Base-by-base conservation (phyloP, 2,888 invertebrate genomes). In the Campoplex capitator region DNA sequence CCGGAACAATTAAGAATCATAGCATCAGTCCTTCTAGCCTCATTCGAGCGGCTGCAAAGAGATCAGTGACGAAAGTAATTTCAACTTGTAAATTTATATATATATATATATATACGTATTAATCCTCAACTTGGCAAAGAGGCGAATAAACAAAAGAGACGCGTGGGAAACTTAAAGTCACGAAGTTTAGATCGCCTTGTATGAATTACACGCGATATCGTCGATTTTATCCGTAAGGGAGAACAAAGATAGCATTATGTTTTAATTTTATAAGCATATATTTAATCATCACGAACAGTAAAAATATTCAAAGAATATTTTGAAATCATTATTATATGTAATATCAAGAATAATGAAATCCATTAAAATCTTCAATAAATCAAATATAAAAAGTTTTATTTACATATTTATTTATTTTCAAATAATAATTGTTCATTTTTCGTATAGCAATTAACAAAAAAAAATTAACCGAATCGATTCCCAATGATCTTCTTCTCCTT, bases 101-200 rank as follows among this genome's bases (percentile, higher is more conserved):
- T 38, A 65, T 48, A 54, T 9, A 54, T 38, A 6, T 38, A 38
- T 38, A 38, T 38, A 77, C 23, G 23, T 23, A 23, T 23, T 68
- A 54, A 16, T 32, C 32, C 62, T 62, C 16, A 32, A 70, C 79
- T 51, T 54, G 32, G 18, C 68, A 18, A 65, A 65, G 51, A 48
- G 48, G 51, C 28, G 16, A 71, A 51, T 28, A 48, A 67, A 70
- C 68, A 74, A 85, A 85, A 78, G 42, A 48, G 42, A 80, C 67
- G 65, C 85, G 83, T 86, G 86, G 75, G 86, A 86, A 86, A 75
- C 16, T 67, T 68, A 4, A 16, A 80, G 79, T 86, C 86, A 80
- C 79, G 76, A 73, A 35, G 48, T 65, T 56, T 42, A 56, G 51
- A 74, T 74, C 51, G 51, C 45, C 42, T 79, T 67, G 35, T 76